phyloP scores from a whole-genome alignment of 37 sponge, comb jelly and placozoan genomes.

The Axinella damicornis region DNA sequence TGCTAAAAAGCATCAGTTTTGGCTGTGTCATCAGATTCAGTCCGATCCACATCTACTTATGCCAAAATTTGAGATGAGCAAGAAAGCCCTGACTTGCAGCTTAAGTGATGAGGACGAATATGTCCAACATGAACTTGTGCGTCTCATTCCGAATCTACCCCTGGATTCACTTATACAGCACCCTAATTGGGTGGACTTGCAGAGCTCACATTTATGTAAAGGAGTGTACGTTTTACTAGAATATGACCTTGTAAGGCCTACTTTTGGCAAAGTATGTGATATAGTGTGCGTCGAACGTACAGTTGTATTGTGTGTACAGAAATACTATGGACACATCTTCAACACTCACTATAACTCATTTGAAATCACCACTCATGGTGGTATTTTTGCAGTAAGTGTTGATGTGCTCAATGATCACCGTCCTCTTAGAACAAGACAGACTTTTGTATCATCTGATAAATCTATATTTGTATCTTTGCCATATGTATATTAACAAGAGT shows the following conservation, averaged over 20 bases:
- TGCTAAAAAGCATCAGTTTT: conserved; percentile 43
- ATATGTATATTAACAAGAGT: not conserved
- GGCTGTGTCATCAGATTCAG: conserved; percentile 41
- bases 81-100: not conserved
- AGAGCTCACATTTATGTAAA: conserved; percentile 4
- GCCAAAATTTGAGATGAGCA: conserved; percentile 21
- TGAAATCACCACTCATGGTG: not conserved
- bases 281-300: conserved; percentile 11
- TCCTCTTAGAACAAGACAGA: not conserved
- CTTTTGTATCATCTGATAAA: not conserved
- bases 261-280: conserved; percentile 32
- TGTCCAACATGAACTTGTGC: not conserved
- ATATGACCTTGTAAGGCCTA: not conserved
- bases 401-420: not conserved
- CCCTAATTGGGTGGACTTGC: conserved; percentile 28
- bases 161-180: conserved; percentile 16
- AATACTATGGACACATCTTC: conserved; percentile 6
- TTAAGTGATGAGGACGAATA: conserved; percentile 14
- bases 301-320: conserved; percentile 2
- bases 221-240: conserved; percentile 15
- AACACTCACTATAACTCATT: conserved; percentile 13
- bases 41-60: conserved; percentile 10
- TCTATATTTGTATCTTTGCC: not conserved
- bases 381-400: not conserved
- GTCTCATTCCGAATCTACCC: not conserved